Base-by-base conservation (phyloP, 2,797 vertebrate species). In the Vespertilio murinus region DNA sequence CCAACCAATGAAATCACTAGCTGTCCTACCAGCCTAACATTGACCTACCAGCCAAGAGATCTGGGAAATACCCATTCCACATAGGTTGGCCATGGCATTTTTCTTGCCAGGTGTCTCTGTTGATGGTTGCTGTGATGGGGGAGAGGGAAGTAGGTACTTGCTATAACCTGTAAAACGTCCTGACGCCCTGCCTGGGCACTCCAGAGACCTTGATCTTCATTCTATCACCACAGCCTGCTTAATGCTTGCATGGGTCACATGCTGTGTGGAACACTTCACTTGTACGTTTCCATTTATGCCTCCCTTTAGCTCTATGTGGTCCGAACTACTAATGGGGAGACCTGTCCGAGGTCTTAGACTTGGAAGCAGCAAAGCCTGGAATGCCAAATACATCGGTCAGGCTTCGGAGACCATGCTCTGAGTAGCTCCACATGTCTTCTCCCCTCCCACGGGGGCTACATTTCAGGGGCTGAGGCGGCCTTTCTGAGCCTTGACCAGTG, bases 101-200 rank as follows among this genome's bases (percentile, higher is more conserved):
- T 42, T 23, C 81, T 73, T 12, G 3, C 61, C 25, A 16, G 12
- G 16, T 10, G 14, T 11, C 30, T 67, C 17, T 9, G n/a, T 4
- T 1, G 52, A 70, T 11, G 67, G 9, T 0, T 40, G 3, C 22
- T 0, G 28, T 17, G 45, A 42, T 10, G 38, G n/a, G 14, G 14
- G 47, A 5, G 35, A 25, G 22, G 35, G 6, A 75, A 20, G n/a
- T 5, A 77, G n/a, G 11, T 17, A 16, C 22, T 54, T 54, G 49
- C 33, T 35, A 78, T 8, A 54, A 54, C n/a, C 13, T 78, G 74
- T 33, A 38, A 54, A 54, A 54, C 22, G 23, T 54, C 40, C 78
- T 4, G 10, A 30, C 77, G 25, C 9, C 25, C 47, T 45, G 28
- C 8, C 47, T 14, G 52, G 49, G n/a, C 35, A n/a, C 20, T 69